Percentiles rank a stretch among this genome's conserved stretches.
Conservation (phyloP, 2,888 invertebrate genomes). For the Diaprepes abbreviatus region DNA sequence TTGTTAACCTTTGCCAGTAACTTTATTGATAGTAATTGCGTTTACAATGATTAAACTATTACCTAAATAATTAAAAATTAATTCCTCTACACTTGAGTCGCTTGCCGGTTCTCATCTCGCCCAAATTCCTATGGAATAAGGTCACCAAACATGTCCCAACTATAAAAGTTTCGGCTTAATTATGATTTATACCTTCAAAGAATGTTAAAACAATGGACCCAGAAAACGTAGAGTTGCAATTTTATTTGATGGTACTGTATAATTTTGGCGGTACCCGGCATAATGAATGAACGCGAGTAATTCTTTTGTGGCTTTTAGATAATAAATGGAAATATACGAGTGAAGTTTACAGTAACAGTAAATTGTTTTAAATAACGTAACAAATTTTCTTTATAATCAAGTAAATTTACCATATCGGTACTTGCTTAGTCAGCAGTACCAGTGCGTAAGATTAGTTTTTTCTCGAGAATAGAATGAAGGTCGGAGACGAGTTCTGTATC, state of each 20-base stretch:
- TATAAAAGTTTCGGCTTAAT: not conserved
- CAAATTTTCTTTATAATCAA: too few relatives aligned
- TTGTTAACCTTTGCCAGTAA: too few relatives aligned
- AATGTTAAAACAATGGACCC: constrained; percentile 7
- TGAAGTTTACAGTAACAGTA: not conserved
- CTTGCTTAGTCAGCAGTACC: too few relatives aligned
- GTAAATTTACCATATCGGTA: too few relatives aligned
- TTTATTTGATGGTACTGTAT: constrained; percentile 14
- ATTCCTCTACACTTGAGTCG: not conserved
- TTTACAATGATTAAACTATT: not conserved
- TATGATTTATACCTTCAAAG: not conserved
- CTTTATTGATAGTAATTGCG: not conserved
- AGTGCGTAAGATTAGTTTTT: too few relatives aligned
- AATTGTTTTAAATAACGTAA: not conserved
- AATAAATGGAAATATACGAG: not conserved
- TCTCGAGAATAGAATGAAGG: too few relatives aligned
- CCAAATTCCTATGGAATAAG: not conserved
- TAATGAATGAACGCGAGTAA: constrained; percentile 12
- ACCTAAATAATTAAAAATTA: not conserved
- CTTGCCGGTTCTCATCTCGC: not conserved
- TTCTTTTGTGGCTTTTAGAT: not conserved
- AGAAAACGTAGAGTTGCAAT: constrained; percentile 14
- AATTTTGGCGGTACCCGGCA: constrained; percentile 27
- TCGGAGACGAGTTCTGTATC: too few relatives aligned
- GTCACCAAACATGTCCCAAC: not conserved